A percentile compares a stretch with the other conserved stretches of the same genome.
Evolutionary conservation across 2,797 vertebrate genomes (phyloP).

Genomic region (Sphenopsis melanotis): DNA sequence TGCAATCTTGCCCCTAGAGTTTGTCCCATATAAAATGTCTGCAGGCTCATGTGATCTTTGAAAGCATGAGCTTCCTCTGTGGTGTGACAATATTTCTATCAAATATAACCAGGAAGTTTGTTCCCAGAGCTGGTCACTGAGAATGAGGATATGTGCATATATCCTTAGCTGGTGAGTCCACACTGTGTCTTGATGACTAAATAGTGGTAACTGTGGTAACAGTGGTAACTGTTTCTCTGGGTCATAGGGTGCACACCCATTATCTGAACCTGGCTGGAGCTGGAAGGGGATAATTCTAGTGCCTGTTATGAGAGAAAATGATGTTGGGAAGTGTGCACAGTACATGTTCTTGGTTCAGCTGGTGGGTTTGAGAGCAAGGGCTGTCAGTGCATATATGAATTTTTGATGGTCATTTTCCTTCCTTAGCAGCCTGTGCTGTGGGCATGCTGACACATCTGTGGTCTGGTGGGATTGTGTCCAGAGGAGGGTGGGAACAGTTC

Average conservation of each 20-base stretch:
- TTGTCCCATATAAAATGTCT: neutral
- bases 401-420: neutral
- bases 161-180: neutral
- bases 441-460: neutral
- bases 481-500: neutral
- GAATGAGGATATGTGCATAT: accelerated
- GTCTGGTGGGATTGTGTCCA: neutral
- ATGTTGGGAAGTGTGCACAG: neutral
- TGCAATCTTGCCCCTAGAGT: neutral
- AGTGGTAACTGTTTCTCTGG: neutral
- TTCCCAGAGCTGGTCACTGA: neutral
- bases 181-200: neutral
- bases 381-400: neutral
- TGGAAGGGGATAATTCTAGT: neutral
- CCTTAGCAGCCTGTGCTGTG: neutral
- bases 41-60: neutral
- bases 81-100: neutral
- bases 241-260: neutral
- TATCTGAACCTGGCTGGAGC: neutral
- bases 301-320: neutral
- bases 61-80: neutral
- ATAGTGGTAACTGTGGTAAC: neutral
- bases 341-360: accelerated
- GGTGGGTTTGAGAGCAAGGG: neutral
- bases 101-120: neutral